Conservation (phyloP, 2,888 invertebrate species). For the Rhyacophila evoluta region DNA sequence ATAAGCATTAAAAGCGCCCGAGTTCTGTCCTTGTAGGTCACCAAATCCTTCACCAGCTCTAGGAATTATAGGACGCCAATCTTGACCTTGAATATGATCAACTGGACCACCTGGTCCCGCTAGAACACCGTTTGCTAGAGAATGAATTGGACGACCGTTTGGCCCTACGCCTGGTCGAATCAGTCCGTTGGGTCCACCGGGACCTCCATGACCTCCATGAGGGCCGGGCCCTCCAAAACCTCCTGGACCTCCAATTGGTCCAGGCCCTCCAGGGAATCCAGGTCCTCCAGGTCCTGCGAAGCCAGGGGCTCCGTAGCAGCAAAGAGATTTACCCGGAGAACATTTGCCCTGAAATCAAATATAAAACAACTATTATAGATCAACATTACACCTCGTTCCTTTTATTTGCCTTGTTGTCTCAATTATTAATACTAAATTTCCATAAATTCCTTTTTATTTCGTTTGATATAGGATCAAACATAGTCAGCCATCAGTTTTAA, state of each 20-base stretch:
- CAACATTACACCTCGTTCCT: too few relatives aligned
- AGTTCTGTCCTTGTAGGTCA: neutral
- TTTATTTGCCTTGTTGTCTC: too few relatives aligned
- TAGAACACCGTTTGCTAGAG: slow-evolving; percentile 62
- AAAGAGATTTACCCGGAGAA: slow-evolving; percentile 73
- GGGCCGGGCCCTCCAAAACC: slow-evolving; percentile 57
- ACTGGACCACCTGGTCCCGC: slow-evolving; percentile 66
- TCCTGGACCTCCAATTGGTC: slow-evolving; percentile 52
- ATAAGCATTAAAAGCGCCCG: slow-evolving; percentile 26
- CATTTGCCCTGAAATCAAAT: slow-evolving; percentile 76
- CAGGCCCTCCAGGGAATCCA: slow-evolving; percentile 54
- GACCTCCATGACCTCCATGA: slow-evolving; percentile 56
- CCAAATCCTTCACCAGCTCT: slow-evolving; percentile 10
- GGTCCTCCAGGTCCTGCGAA: slow-evolving; percentile 41
- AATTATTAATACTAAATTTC: too few relatives aligned
- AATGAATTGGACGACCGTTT: slow-evolving; percentile 60
- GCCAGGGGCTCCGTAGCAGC: slow-evolving; percentile 70
- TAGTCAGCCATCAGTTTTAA: too few relatives aligned
- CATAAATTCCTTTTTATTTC: too few relatives aligned
- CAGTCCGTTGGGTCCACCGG: slow-evolving; percentile 52
- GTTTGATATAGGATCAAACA: too few relatives aligned
- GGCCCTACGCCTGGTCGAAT: slow-evolving; percentile 46
- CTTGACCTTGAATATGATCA: slow-evolving; percentile 58
- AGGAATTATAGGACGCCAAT: slow-evolving; percentile 26
- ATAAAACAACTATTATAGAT: too few relatives aligned